Evolutionary conservation across 30 jellyfish, hydroid and myxozoan genomes (phyloP).

Genomic region (Phacellophora camtschatica): DNA sequence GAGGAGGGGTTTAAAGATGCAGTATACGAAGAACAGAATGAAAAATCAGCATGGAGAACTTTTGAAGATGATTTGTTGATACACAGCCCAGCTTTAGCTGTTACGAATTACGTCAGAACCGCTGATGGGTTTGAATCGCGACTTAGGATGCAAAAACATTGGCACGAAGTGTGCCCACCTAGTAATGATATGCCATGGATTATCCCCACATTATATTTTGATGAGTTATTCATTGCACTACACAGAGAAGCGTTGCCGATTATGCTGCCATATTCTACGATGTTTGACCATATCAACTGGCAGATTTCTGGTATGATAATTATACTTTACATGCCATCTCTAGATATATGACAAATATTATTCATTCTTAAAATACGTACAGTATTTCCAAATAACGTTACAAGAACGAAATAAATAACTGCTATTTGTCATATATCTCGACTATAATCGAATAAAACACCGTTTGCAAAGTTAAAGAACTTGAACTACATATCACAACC

Average conservation of each 20-base stretch:
- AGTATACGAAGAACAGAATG: background rate
- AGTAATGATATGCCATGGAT: constrained; percentile 47
- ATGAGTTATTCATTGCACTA: constrained; percentile 62
- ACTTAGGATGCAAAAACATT: constrained; percentile 11
- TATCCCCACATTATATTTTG: constrained; percentile 52
- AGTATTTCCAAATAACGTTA: no score
- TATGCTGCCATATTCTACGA: constrained; percentile 48
- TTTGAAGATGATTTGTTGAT: constrained; percentile 49
- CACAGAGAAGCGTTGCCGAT: constrained; percentile 67
- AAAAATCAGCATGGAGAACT: constrained; percentile 54
- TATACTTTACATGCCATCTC: no score
- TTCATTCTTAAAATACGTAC: no score
- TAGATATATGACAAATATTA: no score
- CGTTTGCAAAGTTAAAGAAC: no score
- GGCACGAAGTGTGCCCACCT: constrained; percentile 43
- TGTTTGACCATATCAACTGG: constrained; percentile 50
- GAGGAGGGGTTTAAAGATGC: constrained; percentile 52
- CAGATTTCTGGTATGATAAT: constrained; percentile 14
- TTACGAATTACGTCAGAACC: constrained; percentile 16
- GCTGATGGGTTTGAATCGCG: constrained; percentile 29
- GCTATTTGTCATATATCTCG: no score
- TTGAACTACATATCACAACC: no score
- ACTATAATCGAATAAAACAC: no score
- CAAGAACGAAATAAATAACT: no score
- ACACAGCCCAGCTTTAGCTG: constrained; percentile 67